Evolutionary conservation across 2,888 invertebrate species (phyloP), one percentile per base, ranked within the genome.

Genomic region (Gortyna flavago): DNA sequence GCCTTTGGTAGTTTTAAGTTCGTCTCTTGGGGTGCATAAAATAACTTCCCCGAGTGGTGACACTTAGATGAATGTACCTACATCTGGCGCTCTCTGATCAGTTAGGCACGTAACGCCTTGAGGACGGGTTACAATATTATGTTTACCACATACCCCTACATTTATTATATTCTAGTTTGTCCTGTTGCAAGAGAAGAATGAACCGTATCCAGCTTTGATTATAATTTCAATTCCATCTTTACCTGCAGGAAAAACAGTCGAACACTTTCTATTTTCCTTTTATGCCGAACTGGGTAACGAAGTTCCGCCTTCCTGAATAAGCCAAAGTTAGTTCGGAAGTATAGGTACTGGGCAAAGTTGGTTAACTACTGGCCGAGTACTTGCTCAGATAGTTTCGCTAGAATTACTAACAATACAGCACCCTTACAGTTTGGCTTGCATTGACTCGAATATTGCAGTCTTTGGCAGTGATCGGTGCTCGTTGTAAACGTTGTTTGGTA

Each of bases 351-450:
- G 57, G 21, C 57, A 66, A 82, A 85, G 83, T 85, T 85, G 13
- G 61, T 38, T 75, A 83, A 72, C 86, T 61, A 80, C 80, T 83
- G 69, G 72, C 38, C 67, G 70, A 75, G 72, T 83, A 83, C 76
- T 80, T 80, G 64, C 72, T 69, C 62, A 73, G 64, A 67, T 72
- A 85, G 80, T 83, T 83, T 72, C 59, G 35, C 65, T 70, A 61
- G 74, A 35, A 85, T 85, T 69, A 80, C 77, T 70, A 78, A 81
- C 72, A 80, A 75, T 74, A 83, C 75, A 75, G 75, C 29, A 29
- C 35, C n/a, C 65, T 67, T 68, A 57, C 25, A 83, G 57, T 74
- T 70, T 70, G 62, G n/a, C 29, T 59, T 38, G 41, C 70, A 29
- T 62, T 65, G n/a, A 62, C 48, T 57, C 16, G n/a, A 44, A 71